A percentile compares a stretch with the other conserved stretches of the same genome.
These are phyloP conservation scores for Sarcophaga variegata DNA, from an alignment of 2,888 invertebrate species.

Conservation along the genomic window DNA sequence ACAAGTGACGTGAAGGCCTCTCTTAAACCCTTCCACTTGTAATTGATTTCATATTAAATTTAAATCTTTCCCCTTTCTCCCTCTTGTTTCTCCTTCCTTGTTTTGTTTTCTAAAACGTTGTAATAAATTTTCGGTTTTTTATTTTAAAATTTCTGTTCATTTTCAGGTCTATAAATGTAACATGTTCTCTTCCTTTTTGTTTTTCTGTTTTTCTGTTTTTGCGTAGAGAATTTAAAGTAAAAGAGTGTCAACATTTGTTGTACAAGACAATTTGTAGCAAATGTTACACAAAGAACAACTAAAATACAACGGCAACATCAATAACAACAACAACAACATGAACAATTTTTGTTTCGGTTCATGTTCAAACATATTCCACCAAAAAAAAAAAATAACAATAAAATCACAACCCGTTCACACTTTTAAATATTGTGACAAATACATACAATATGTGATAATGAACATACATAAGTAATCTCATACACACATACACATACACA, in stretches of 20 bases:
- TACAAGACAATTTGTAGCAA: constrained; percentile 74
- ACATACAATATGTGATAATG: not conserved
- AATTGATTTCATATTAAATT: constrained; percentile 35
- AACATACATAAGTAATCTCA: not conserved
- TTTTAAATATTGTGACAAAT: not conserved
- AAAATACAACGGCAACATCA: not conserved
- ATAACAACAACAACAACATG: constrained; percentile 6
- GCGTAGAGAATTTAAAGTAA: constrained; percentile 39
- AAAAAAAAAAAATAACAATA: constrained; percentile 8
- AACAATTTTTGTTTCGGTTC: constrained; percentile 28
- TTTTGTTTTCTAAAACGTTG: constrained; percentile 9
- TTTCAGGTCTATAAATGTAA: constrained; percentile 61
- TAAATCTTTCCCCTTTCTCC: not conserved
- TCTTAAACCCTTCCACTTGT: too few species aligned
- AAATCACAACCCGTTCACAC: constrained; percentile 62
- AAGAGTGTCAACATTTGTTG: constrained; percentile 72
- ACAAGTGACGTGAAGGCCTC: too few species aligned
- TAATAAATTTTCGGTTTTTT: constrained; percentile 57
- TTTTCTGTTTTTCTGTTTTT: not conserved
- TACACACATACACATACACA: not conserved
- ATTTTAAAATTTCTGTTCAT: constrained; percentile 57
- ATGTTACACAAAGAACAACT: constrained; percentile 71
- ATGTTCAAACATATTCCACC: constrained; percentile 39
- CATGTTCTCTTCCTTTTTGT: constrained; percentile 22
- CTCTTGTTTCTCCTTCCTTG: constrained; percentile 6